Evolutionary conservation across 2,113 vertebrate genomes (phyloP).

Genomic region (Acrocephalus arundinaceus): DNA sequence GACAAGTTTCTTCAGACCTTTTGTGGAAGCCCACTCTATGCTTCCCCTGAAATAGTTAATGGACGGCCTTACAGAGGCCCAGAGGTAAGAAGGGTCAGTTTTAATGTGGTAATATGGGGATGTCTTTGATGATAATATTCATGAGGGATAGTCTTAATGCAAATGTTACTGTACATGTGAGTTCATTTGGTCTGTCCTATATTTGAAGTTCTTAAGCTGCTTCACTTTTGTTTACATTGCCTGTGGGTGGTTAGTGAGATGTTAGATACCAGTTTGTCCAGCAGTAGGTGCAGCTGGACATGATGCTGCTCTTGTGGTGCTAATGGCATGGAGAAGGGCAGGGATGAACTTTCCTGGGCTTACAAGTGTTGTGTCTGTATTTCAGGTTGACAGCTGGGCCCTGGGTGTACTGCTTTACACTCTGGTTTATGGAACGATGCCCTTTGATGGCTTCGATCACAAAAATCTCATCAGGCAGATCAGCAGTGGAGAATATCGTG

Average conservation of each 20-base stretch:
- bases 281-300: background rate
- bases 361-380: constrained; percentile 43
- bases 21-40: constrained; percentile 95
- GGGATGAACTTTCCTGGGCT: background rate
- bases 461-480: constrained; percentile 98
- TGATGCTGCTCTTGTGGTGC: background rate
- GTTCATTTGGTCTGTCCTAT: background rate
- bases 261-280: background rate
- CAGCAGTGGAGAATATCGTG: constrained; percentile 97
- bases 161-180: background rate
- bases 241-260: background rate
- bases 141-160: background rate
- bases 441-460: constrained; percentile 97
- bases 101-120: background rate
- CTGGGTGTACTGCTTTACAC: constrained; percentile 97
- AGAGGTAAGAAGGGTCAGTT: constrained; percentile 79
- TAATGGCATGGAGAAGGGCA: background rate
- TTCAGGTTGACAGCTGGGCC: constrained; percentile 98
- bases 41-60: constrained; percentile 98
- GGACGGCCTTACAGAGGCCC: constrained; percentile 94
- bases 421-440: constrained; percentile 97
- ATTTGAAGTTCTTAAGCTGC: background rate
- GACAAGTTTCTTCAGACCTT: constrained; percentile 97
- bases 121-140: background rate
- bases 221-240: background rate